phyloP scores from a whole-genome alignment of 2,888 invertebrate species.

The Apamea epomidion region DNA sequence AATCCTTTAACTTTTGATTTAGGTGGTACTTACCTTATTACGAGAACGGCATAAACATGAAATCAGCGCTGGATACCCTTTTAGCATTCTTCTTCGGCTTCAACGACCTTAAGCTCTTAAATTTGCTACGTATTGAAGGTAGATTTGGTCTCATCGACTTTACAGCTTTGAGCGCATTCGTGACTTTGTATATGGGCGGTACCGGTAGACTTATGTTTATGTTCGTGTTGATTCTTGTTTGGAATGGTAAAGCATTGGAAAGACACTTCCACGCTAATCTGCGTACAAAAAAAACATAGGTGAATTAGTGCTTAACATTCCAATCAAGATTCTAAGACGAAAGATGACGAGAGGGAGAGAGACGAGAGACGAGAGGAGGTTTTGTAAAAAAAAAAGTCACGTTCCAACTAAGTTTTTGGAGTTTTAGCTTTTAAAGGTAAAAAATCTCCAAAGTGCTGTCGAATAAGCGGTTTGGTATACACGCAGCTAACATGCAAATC shows the following conservation, averaged over 20 bases:
- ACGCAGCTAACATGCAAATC: too few species aligned
- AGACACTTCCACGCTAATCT: slow-evolving; percentile 59
- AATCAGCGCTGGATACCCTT: slow-evolving; percentile 64
- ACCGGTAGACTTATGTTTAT: slow-evolving; percentile 43
- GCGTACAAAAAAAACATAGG: slow-evolving; percentile 53
- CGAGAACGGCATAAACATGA: slow-evolving; percentile 74
- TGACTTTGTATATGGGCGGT: slow-evolving; percentile 35
- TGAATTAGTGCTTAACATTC: slow-evolving; percentile 56
- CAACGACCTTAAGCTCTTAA: slow-evolving; percentile 29
- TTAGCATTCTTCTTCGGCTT: slow-evolving; percentile 51
- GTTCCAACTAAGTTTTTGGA: background rate
- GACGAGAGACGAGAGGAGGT: too few species aligned
- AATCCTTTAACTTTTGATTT: background rate
- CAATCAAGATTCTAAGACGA: slow-evolving; percentile 50
- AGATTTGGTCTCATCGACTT: slow-evolving; percentile 39
- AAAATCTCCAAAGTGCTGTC: too few species aligned
- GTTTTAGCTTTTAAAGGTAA: too few species aligned
- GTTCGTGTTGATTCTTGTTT: slow-evolving; percentile 50
- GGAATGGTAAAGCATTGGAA: slow-evolving; percentile 56
- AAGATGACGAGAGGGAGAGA: too few species aligned
- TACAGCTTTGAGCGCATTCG: slow-evolving; percentile 33
- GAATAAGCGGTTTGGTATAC: too few species aligned
- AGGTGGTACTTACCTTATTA: slow-evolving; percentile 63
- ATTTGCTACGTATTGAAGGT: slow-evolving; percentile 12
- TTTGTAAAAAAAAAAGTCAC: background rate